phyloP scores from a whole-genome alignment of 2,797 vertebrate species.

The Microctenopoma lineatum region DNA sequence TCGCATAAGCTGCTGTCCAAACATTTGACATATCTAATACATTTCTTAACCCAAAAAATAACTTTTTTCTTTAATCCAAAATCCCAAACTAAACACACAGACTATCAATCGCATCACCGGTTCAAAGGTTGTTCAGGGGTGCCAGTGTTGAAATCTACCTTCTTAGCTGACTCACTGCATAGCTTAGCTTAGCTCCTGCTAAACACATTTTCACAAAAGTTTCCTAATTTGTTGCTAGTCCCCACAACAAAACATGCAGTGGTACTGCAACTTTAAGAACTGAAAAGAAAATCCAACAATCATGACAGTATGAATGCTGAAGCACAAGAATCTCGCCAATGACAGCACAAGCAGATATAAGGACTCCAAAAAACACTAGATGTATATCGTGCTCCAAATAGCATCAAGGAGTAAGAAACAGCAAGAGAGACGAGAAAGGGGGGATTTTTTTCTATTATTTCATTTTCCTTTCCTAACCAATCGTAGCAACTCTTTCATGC shows the following conservation, averaged over 20 bases:
- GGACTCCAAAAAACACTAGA: slow-evolving; percentile 36
- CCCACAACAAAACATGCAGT: neutral
- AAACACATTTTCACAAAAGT: neutral
- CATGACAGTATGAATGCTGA: neutral
- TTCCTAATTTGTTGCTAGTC: neutral
- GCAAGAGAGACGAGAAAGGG: neutral
- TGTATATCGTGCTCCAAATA: slow-evolving; percentile 53
- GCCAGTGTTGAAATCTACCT: neutral
- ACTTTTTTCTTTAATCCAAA: neutral
- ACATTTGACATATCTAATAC: slow-evolving; percentile 17
- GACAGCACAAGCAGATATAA: slow-evolving; percentile 37
- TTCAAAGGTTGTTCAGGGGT: too few species aligned
- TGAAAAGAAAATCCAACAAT: neutral
- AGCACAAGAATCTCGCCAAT: slow-evolving; percentile 14
- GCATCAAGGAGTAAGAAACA: slow-evolving; percentile 46
- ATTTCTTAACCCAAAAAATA: neutral
- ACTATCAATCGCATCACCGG: too few species aligned
- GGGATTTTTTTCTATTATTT: slow-evolving; percentile 10
- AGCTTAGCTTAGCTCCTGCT: too few species aligned
- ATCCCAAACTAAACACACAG: too few species aligned
- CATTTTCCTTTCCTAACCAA: neutral
- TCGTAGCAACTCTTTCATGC: slow-evolving; percentile 22
- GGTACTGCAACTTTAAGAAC: neutral
- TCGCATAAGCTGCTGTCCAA: neutral
- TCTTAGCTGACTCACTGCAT: neutral